Percentiles rank a stretch among this genome's conserved stretches.
phyloP scores from a whole-genome alignment of 2,113 vertebrate species.

The Cranoglanis bouderius region DNA sequence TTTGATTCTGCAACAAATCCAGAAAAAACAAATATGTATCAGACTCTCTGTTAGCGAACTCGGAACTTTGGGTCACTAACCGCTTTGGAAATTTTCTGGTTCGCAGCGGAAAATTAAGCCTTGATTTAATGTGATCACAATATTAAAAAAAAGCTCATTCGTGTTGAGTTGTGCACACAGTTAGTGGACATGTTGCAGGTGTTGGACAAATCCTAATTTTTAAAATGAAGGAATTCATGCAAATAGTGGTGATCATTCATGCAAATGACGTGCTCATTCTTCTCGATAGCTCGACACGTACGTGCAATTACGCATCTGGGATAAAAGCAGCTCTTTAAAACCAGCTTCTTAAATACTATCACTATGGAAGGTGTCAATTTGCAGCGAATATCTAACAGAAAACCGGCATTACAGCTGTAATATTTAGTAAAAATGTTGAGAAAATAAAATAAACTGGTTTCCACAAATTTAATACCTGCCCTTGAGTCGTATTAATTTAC shows the following conservation, averaged over 20 bases:
- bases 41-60: not conserved
- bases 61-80: not conserved
- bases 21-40: not conserved
- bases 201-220: not conserved
- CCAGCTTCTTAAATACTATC: not conserved
- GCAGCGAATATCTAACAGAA: not conserved
- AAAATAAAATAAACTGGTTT: not conserved
- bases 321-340: not conserved
- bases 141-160: no score
- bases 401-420: not conserved
- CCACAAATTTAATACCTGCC: not conserved
- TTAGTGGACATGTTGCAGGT: not conserved
- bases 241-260: no score
- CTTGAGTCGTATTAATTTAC: not conserved
- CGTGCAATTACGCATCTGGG: not conserved
- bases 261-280: not conserved
- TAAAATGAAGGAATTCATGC: no score
- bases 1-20: not conserved
- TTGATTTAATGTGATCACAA: no score
- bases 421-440: not conserved
- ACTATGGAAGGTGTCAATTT: not conserved
- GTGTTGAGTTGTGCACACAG: no score
- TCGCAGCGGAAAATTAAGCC: not conserved
- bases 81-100: not conserved
- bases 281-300: not conserved